Conservation (phyloP, 2,888 invertebrate species). For the Nemoura dubitans region DNA sequence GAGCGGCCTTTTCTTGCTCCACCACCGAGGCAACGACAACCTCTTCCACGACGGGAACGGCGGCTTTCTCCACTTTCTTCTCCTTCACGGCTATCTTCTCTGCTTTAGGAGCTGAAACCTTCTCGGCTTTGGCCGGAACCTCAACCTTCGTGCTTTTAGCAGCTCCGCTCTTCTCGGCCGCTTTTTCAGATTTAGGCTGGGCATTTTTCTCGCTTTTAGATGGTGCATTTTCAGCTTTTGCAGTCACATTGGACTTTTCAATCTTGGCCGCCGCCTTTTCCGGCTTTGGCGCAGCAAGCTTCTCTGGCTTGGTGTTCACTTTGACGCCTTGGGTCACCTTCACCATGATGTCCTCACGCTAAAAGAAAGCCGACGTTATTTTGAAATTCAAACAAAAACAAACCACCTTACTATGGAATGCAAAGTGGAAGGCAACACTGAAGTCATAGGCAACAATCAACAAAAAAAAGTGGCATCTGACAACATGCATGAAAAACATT, state of each 20-base stretch:
- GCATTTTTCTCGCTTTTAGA: constrained; percentile 23
- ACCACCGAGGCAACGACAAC: constrained; percentile 56
- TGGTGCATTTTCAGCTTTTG: neutral
- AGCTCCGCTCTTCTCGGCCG: constrained; percentile 14
- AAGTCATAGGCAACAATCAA: neutral
- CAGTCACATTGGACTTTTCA: neutral
- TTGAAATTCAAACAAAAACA: neutral
- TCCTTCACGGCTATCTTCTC: constrained; percentile 40
- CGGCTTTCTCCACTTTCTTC: constrained; percentile 44
- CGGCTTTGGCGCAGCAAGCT: neutral
- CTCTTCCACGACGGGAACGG: constrained; percentile 43
- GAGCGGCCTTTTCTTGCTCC: constrained; percentile 22
- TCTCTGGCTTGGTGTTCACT: constrained; percentile 1
- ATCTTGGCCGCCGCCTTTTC: constrained; percentile 2
- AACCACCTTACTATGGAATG: neutral
- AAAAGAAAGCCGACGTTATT: constrained; percentile 23
- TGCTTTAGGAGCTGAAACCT: constrained; percentile 40
- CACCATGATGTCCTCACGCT: constrained; percentile 36
- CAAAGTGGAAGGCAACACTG: neutral
- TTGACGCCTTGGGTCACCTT: constrained; percentile 26
- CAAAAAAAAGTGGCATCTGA: neutral
- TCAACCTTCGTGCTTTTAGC: constrained; percentile 5
- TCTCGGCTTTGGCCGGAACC: constrained; percentile 38
- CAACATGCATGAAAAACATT: too few species aligned
- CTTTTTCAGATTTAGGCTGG: constrained; percentile 21